Conservation (phyloP, 2,888 invertebrate species). For the Malachius bipustulatus region DNA sequence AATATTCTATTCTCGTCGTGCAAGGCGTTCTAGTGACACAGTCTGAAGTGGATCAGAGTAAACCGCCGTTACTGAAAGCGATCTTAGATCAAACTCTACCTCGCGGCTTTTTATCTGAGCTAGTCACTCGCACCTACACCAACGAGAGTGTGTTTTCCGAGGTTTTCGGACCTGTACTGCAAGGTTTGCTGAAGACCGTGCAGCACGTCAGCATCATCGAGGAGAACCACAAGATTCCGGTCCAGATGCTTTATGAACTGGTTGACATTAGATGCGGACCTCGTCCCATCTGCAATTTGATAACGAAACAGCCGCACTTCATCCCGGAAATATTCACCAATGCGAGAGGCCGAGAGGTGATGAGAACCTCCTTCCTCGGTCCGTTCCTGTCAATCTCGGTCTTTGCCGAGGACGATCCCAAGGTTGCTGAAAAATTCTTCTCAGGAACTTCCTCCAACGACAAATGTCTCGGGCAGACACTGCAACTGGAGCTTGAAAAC, state of each 20-base stretch:
- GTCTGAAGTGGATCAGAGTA: constrained; percentile 40
- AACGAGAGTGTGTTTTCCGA: constrained; percentile 47
- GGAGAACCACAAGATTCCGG: constrained; percentile 51
- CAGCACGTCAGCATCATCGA: constrained; percentile 57
- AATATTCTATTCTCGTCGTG: constrained; percentile 45
- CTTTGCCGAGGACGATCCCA: constrained; percentile 86
- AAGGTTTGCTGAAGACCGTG: constrained; percentile 56
- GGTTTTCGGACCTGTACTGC: constrained; percentile 56
- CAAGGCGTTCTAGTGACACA: constrained; percentile 34
- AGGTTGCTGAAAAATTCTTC: constrained; percentile 69
- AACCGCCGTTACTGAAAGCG: constrained; percentile 56
- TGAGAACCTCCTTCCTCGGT: constrained; percentile 74
- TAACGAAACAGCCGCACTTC: constrained; percentile 58
- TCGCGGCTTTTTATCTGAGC: constrained; percentile 57
- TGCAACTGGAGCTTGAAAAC: constrained; percentile 71
- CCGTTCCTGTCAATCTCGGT: constrained; percentile 86
- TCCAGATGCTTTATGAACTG: constrained; percentile 53
- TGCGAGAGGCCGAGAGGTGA: constrained; percentile 75
- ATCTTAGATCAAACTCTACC: constrained; percentile 60
- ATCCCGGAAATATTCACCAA: constrained; percentile 59
- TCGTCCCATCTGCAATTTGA: constrained; percentile 66
- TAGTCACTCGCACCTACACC: constrained; percentile 37
- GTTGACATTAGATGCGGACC: constrained; percentile 63
- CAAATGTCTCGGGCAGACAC: constrained; percentile 53
- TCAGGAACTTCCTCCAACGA: constrained; percentile 44